phyloP scores from a whole-genome alignment of 2,797 vertebrate species.

The Jordanella pulchra region DNA sequence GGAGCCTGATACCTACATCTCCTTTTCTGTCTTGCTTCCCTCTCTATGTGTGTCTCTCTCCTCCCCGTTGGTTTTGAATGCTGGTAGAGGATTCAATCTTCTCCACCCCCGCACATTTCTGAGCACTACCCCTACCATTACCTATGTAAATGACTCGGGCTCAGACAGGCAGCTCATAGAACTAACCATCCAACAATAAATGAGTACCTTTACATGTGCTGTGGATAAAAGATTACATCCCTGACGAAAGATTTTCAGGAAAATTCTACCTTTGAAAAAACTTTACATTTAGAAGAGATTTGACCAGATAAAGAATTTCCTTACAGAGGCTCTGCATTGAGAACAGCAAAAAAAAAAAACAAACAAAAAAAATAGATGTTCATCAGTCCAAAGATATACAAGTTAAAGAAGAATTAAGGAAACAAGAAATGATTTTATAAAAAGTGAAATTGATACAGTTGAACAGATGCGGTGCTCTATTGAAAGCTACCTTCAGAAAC shows the following conservation, averaged over 20 bases:
- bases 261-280: conserved; percentile 22
- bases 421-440: background rate
- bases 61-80: conserved; percentile 60
- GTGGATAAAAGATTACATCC: conserved; percentile 30
- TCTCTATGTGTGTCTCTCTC: conserved; percentile 23
- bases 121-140: conserved; percentile 74
- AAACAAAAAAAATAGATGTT: background rate
- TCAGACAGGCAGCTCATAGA: conserved; percentile 60
- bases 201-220: conserved; percentile 49
- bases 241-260: conserved; percentile 12
- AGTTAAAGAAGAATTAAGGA: background rate
- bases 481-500: background rate
- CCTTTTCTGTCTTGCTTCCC: conserved; percentile 43
- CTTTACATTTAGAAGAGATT: background rate
- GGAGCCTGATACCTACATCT: conserved; percentile 71
- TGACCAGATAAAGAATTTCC: background rate
- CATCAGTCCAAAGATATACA: background rate
- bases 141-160: conserved; percentile 75
- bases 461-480: background rate
- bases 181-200: conserved; percentile 59
- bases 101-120: conserved; percentile 73
- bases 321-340: background rate
- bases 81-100: conserved; percentile 66
- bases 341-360: background rate
- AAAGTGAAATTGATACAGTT: background rate